phyloP scores from a whole-genome alignment of 2,797 vertebrate genomes.

The Clarias fuscus region DNA sequence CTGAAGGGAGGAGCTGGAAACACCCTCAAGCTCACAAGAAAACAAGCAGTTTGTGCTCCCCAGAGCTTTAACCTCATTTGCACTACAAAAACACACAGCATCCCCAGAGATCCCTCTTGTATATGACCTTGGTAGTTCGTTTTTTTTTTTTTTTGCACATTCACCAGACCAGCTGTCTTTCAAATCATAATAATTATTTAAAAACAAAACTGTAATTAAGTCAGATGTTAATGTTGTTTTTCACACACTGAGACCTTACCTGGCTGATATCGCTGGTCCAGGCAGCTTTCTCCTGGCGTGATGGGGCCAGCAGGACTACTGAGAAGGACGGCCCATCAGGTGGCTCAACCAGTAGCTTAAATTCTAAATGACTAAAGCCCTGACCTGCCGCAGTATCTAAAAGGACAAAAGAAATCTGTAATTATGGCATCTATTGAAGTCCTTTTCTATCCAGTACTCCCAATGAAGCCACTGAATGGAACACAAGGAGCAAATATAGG shows the following conservation, averaged over 20 bases:
- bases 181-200: background rate
- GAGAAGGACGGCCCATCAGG: conserved; percentile 83
- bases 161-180: background rate
- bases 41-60: conserved; percentile 44
- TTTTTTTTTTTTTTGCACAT: background rate
- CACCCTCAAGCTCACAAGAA: conserved; percentile 28
- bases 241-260: conserved; percentile 65
- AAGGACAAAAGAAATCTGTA: background rate
- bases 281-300: conserved; percentile 91
- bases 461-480: background rate
- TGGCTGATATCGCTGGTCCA: conserved; percentile 98
- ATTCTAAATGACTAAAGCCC: conserved; percentile 89
- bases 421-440: background rate
- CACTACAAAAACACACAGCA: conserved; percentile 33
- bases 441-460: background rate
- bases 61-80: conserved; percentile 11
- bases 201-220: background rate
- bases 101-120: conserved; percentile 21
- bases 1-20: conserved; percentile 40
- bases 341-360: conserved; percentile 90
- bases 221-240: background rate
- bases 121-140: background rate
- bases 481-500: background rate
- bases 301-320: conserved; percentile 88
- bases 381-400: conserved; percentile 86